Conservation (phyloP, 2,797 vertebrate genomes). For the Coranthus polyacanthus region DNA sequence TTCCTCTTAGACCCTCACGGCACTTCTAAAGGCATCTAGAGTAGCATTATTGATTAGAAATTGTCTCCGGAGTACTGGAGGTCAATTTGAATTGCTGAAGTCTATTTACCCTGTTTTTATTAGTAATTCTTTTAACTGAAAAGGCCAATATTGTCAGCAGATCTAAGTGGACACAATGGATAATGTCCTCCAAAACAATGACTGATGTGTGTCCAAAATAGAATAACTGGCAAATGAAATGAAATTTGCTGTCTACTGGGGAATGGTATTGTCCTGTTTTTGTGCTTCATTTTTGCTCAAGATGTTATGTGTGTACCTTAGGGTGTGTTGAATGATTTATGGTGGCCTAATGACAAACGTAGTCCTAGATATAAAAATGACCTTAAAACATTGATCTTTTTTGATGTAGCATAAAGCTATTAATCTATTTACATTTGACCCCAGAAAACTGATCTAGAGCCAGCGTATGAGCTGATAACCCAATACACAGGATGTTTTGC, state of each 20-base stretch:
- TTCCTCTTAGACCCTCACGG: slow-evolving; percentile 55
- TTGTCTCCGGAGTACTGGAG: slow-evolving; percentile 53
- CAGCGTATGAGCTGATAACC: slow-evolving; percentile 37
- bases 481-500: slow-evolving; percentile 7
- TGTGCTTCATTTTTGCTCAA: slow-evolving; percentile 58
- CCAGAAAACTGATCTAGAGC: slow-evolving; percentile 63
- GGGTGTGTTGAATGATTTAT: slow-evolving; percentile 83
- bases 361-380: slow-evolving; percentile 80
- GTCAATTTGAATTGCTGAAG: slow-evolving; percentile 60
- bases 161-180: slow-evolving; percentile 26
- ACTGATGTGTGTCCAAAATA: slow-evolving; percentile 60
- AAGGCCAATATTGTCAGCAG: slow-evolving; percentile 1
- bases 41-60: slow-evolving; percentile 70
- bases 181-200: slow-evolving; percentile 32
- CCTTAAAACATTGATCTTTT: slow-evolving; percentile 85
- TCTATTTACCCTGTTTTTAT: slow-evolving; percentile 49
- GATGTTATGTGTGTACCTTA: slow-evolving; percentile 69
- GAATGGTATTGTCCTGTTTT: slow-evolving; percentile 73
- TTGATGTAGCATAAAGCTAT: slow-evolving; percentile 75
- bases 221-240: slow-evolving; percentile 60
- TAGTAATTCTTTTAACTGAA: slow-evolving; percentile 24
- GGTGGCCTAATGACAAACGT: slow-evolving; percentile 80
- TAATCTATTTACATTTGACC: slow-evolving; percentile 75
- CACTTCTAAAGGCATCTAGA: slow-evolving; percentile 52
- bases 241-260: slow-evolving; percentile 39